Conservation (phyloP, 2,797 vertebrate genomes). For the Peromyscus eremicus region DNA sequence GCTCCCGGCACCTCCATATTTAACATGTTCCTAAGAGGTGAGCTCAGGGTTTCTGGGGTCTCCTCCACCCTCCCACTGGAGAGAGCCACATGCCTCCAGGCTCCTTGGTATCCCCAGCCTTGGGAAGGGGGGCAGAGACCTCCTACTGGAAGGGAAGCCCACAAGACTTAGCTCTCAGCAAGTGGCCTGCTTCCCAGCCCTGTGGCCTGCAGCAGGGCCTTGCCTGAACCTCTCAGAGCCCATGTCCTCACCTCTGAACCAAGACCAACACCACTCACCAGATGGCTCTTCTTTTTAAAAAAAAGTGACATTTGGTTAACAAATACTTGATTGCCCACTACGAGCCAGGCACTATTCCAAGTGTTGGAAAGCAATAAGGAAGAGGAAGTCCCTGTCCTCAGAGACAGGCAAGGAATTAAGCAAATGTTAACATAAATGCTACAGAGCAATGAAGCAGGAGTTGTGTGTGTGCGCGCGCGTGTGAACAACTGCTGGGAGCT, state of each 20-base stretch:
- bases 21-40: background rate
- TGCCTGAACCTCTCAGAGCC: background rate
- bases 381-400: conserved; percentile 3
- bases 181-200: background rate
- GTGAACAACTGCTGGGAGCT: background rate
- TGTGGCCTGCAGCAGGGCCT: background rate
- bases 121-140: background rate
- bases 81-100: background rate
- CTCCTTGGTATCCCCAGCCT: background rate
- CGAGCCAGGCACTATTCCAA: conserved; percentile 7
- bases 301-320: conserved; percentile 7
- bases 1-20: background rate
- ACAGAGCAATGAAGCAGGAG: background rate
- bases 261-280: background rate
- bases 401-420: conserved; percentile 30
- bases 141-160: conserved; percentile 18
- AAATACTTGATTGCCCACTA: background rate
- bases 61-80: background rate
- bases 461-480: too few species aligned
- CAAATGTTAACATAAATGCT: background rate
- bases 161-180: background rate
- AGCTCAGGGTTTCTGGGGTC: background rate
- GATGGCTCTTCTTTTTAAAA: background rate
- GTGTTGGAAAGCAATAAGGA: background rate
- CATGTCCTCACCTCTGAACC: background rate